Conservation (phyloP, 2,888 invertebrate genomes). For the Aleiodes leptofemur region DNA sequence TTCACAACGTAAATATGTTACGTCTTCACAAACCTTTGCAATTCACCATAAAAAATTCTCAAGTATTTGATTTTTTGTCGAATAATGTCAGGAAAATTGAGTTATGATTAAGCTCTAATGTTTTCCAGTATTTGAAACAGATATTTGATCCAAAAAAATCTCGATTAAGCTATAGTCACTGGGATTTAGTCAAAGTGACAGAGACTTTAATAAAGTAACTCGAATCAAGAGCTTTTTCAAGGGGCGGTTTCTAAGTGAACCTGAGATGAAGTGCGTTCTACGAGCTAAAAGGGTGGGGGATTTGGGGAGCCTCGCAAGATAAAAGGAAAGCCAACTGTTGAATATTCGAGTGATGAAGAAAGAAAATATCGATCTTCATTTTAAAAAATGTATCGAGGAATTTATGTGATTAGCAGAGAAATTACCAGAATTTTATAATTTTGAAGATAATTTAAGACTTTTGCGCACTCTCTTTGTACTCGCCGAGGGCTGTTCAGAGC, state of each 20-base stretch:
- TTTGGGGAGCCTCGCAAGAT: constrained; percentile 67
- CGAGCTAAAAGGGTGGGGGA: constrained; percentile 16
- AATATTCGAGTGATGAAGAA: constrained; percentile 62
- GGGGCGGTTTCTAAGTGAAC: constrained; percentile 39
- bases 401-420: neutral
- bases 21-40: constrained; percentile 57
- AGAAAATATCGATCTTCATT: constrained; percentile 41
- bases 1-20: constrained; percentile 75
- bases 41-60: no score
- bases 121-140: no score
- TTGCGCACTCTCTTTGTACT: no score
- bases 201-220: constrained; percentile 30
- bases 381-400: no score
- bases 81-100: no score
- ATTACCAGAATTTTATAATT: neutral
- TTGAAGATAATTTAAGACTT: no score
- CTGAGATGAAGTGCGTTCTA: constrained; percentile 51
- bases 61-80: constrained; percentile 2
- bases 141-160: no score
- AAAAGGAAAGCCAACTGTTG: constrained; percentile 76
- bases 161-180: no score
- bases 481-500: no score
- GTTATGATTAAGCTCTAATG: no score
- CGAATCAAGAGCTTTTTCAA: constrained; percentile 60
- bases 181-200: neutral